Conservation (phyloP, 2,888 invertebrate species). For the Tholera decimalis region DNA sequence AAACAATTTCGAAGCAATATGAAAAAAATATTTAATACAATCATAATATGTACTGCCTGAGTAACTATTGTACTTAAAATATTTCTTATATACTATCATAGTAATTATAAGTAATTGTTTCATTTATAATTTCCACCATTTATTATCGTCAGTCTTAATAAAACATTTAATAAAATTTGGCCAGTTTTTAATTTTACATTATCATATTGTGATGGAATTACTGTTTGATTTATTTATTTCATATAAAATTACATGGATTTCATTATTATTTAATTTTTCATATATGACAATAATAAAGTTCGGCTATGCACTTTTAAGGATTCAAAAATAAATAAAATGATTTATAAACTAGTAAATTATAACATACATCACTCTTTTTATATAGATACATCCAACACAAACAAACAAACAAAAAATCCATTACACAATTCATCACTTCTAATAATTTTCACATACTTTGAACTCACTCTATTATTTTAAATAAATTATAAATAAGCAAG, state of each 20-base stretch:
- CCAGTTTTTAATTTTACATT: constrained; percentile 52
- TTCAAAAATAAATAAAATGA: constrained; percentile 73
- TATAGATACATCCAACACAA: constrained; percentile 75
- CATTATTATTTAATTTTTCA: constrained; percentile 26
- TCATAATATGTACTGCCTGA: constrained; percentile 83
- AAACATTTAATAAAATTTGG: constrained; percentile 64
- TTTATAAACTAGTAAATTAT: constrained; percentile 67
- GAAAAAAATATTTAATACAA: constrained; percentile 82
- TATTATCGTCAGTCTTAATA: constrained; percentile 77
- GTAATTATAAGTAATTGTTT: constrained; percentile 68
- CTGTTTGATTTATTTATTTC: constrained; percentile 3
- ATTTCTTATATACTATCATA: constrained; percentile 72
- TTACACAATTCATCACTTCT: constrained; percentile 55
- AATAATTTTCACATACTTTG: constrained; percentile 61
- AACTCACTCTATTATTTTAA: constrained; percentile 67
- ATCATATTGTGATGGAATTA: constrained; percentile 3
- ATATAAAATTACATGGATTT: constrained; percentile 22
- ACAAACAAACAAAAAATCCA: constrained; percentile 66
- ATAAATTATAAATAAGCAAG: constrained; percentile 86
- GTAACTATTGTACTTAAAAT: constrained; percentile 87
- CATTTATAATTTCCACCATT: constrained; percentile 73
- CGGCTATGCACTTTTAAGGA: constrained; percentile 56
- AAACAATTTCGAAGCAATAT: constrained; percentile 83
- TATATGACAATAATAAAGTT: constrained; percentile 38
- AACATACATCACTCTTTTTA: constrained; percentile 72